Base-by-base conservation (phyloP, 2,797 vertebrate genomes). In the Halcyon badia region DNA sequence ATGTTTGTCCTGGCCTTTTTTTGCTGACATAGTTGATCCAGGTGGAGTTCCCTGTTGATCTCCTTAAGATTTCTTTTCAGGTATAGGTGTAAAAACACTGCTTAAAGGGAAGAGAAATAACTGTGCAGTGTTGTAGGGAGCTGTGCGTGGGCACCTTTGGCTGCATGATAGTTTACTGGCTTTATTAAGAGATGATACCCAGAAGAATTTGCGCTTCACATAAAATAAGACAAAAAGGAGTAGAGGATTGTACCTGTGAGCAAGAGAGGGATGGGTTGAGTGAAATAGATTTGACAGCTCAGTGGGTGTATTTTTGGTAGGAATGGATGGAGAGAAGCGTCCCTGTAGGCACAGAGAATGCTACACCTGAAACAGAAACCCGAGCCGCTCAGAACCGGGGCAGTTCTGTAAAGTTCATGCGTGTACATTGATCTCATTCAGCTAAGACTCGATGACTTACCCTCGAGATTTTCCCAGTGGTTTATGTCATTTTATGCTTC, bases 171-270 rank as follows among this genome's bases (percentile, higher is more conserved):
- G 22, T 28, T 77, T 42, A 60, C 35, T n/a, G 39, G 35, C 19
- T 89, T 69, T 69, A 28, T 31, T 65, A 42, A 70, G 41, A 75
- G 62, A 33, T 64, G 60, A 1, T 42, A 35, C 48, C 60, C 68
- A 56, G 77, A 92, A 84, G 62, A 87, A 70, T 72, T 93, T 79
- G 35, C 0, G 0, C 30, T 61, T 80, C 69, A 35, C 0, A 0
- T 77, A 22, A 86, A 90, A 83, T 44, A 51, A 84, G 22, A n/a
- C n/a, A 39, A 22, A 81, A 51, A 76, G n/a, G 22, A 68, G 25
- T 4, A 48, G 10, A 8, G 39, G 64, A 14, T 24, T 68, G 28
- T 64, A 77, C 44, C 48, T 30, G 30, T 17, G 42, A 91, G 56
- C 64, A 56, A 10, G 60, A 85, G 60, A 4, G 5, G 84, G 73